Conservation (phyloP, 1,140 invertebrate species). For the Hormaphis cornu region DNA sequence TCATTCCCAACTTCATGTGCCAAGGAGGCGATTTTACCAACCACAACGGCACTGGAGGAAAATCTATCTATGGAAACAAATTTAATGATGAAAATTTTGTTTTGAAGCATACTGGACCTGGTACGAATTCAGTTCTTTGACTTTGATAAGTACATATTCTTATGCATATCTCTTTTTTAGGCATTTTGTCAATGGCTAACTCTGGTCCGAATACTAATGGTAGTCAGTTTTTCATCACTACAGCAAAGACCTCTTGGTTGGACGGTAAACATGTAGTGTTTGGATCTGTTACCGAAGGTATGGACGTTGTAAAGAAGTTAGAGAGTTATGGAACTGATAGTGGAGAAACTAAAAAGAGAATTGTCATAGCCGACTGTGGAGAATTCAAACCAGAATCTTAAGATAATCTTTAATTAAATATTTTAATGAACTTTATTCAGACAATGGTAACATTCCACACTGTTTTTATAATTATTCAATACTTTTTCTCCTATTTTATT, state of each 20-base stretch:
- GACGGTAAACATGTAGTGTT: conserved; percentile 97
- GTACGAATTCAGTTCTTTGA: conserved; percentile 40
- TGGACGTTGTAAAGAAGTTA: conserved; percentile 87
- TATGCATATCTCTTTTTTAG: conserved; percentile 37
- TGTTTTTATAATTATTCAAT: background rate
- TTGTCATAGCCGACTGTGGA: conserved; percentile 71
- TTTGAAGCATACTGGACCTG: conserved; percentile 84
- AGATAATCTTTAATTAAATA: background rate
- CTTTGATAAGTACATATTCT: background rate
- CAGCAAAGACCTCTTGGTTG: conserved; percentile 88
- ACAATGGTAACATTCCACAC: background rate
- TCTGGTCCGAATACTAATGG: conserved; percentile 97
- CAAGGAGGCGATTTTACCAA: conserved; percentile 94
- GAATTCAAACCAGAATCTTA: conserved; percentile 47
- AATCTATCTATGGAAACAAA: conserved; percentile 90
- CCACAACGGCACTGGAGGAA: conserved; percentile 91
- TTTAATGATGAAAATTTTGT: conserved; percentile 95
- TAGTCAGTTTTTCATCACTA: conserved; percentile 96
- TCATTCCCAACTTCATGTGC: conserved; percentile 98
- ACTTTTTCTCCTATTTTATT: background rate
- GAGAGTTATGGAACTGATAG: conserved; percentile 71
- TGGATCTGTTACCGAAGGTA: conserved; percentile 85
- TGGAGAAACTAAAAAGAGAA: conserved; percentile 78
- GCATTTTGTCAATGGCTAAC: conserved; percentile 93
- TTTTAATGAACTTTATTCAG: background rate